Percentiles rank a stretch among this genome's conserved stretches.
Conservation (phyloP, 2,888 invertebrate species). For the Lomographa bimaculata region DNA sequence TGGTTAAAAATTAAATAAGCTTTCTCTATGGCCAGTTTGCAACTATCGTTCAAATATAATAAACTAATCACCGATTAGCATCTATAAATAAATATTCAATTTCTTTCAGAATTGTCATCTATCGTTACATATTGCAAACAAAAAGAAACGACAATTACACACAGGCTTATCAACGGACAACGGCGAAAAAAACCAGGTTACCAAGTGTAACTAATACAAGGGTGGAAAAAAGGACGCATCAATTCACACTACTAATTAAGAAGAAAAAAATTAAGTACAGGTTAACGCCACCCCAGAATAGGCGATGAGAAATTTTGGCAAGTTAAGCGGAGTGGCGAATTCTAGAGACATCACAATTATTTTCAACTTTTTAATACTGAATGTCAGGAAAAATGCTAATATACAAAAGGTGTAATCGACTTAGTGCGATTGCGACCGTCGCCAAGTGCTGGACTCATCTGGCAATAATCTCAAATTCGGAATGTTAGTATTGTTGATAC, state of each 20-base stretch:
- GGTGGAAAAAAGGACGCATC: slow-evolving; percentile 49
- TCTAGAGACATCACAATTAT: slow-evolving; percentile 65
- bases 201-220: slow-evolving; percentile 63
- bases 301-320: slow-evolving; percentile 62
- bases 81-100: neutral
- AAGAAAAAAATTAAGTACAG: slow-evolving; percentile 71
- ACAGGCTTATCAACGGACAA: slow-evolving; percentile 38
- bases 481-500: too few relatives aligned
- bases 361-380: slow-evolving; percentile 79
- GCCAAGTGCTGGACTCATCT: slow-evolving; percentile 19
- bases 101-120: neutral
- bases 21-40: slow-evolving; percentile 21
- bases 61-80: slow-evolving; percentile 25
- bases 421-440: slow-evolving; percentile 40
- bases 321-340: slow-evolving; percentile 61
- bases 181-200: slow-evolving; percentile 52
- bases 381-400: slow-evolving; percentile 67
- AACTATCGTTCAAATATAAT: slow-evolving; percentile 23
- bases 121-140: slow-evolving; percentile 8
- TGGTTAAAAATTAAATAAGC: slow-evolving; percentile 35
- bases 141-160: slow-evolving; percentile 24
- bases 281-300: slow-evolving; percentile 47
- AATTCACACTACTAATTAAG: slow-evolving; percentile 40
- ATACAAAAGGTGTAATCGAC: slow-evolving; percentile 71
- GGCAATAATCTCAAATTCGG: neutral